Evolutionary conservation across 2,888 invertebrate genomes (phyloP), one percentile per base, ranked within the genome.

Genomic region (Thereva nobilitata): DNA sequence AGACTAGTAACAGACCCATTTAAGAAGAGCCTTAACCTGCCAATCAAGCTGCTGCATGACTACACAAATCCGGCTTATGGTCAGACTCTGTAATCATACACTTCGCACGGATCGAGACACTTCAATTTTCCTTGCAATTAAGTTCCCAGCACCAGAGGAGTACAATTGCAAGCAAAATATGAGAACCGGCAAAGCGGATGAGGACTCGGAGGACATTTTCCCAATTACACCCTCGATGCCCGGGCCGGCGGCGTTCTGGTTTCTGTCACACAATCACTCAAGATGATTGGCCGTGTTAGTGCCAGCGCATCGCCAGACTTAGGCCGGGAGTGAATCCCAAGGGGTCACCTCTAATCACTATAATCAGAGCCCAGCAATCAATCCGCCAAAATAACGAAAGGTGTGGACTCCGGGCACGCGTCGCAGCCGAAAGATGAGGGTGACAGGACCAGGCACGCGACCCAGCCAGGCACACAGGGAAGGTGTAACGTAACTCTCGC

Each of bases 11-110:
- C 23, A 23, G 23, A 1, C 23, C 23, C 23, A 23, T 23, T 23
- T 23, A 23, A 23, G 23, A 23, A 23, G 23, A 23, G 23, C 23
- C 23, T 23, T 23, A 23, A 44, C 52, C 57, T 64, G 52, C 61
- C 57, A 64, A 23, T 23, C 23, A 23, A n/a, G 40, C 52, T 57
- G 45, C 35, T 59, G 49, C 59, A n/a, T 68, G 68, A 68, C 42
- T 54, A 54, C 64, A 45, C 56, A 65, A 68, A 68, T 64, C 68
- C 68, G 54, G 68, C 64, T 68, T 68, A 68, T 65, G 65, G 64
- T 59, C 68, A 68, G 53, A 45, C 10, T 5, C 53, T 10, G 59
- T 47, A 45, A 44, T 45, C 44, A 57, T 49, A 47, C 47, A 23
- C 55, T 47, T 59, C 40, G 37, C 47, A 47, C 59, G 34, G 35